A percentile compares a stretch with the other conserved stretches of the same genome.
Conservation (phyloP, 2,888 invertebrate genomes). For the Azorinus chamasolen region DNA sequence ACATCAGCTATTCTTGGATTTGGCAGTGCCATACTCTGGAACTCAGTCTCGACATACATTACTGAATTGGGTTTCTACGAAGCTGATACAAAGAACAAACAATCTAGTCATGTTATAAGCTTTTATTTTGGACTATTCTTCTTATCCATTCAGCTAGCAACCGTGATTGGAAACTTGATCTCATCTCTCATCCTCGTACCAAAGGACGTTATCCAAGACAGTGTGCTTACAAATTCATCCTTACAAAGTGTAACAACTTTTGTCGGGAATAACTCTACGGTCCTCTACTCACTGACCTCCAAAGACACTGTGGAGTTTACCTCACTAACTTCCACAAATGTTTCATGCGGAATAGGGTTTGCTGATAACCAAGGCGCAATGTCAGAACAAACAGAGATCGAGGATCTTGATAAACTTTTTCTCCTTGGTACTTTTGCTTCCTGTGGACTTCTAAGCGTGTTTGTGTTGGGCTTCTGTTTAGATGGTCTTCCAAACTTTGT, state of each 20-base stretch:
- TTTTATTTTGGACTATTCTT: conserved; percentile 84
- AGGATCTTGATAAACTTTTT: conserved; percentile 72
- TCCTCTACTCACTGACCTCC: neutral
- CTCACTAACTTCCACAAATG: neutral
- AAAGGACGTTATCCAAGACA: neutral
- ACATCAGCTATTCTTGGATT: conserved; percentile 79
- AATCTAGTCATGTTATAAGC: conserved; percentile 74
- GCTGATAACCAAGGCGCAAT: conserved; percentile 69
- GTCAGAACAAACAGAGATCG: conserved; percentile 49
- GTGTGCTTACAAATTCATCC: neutral
- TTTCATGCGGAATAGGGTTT: conserved; percentile 73
- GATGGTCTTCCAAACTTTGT: conserved; percentile 76
- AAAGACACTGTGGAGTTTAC: neutral
- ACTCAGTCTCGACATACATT: conserved; percentile 83
- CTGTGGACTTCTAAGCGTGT: conserved; percentile 72
- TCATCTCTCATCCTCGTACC: conserved; percentile 78
- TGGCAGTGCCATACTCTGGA: conserved; percentile 81
- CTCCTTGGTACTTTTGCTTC: conserved; percentile 79
- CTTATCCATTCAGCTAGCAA: conserved; percentile 79
- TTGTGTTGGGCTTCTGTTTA: conserved; percentile 74
- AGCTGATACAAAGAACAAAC: conserved; percentile 71
- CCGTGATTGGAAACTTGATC: conserved; percentile 81
- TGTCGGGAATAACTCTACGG: neutral
- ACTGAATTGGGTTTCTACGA: conserved; percentile 80
- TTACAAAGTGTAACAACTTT: neutral